Conservation (phyloP, 2,113 vertebrate genomes). For the Chelonoidis abingdonii region DNA sequence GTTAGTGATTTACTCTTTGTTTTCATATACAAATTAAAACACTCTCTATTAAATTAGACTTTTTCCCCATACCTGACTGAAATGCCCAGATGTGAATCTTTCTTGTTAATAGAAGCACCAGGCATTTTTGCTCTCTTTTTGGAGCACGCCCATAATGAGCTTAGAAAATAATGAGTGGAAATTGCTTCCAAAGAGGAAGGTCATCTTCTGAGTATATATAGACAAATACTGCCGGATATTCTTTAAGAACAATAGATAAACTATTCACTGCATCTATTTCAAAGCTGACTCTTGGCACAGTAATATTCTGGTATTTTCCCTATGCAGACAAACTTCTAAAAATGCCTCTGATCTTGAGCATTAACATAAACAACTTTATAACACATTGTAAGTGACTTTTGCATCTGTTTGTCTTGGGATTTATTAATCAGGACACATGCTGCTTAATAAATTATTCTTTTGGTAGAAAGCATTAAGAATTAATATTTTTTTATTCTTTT, state of each 20-base stretch:
- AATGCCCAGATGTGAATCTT: background rate
- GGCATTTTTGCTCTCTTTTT: background rate
- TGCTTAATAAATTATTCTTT: conserved; percentile 44
- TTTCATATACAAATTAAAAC: conserved; percentile 4
- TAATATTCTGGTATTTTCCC: conserved; percentile 40
- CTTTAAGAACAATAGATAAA: conserved; percentile 59
- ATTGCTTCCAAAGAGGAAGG: conserved; percentile 58
- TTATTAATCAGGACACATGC: conserved; percentile 32
- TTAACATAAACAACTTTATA: conserved; percentile 53
- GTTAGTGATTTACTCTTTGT: background rate
- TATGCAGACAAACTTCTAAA: conserved; percentile 61
- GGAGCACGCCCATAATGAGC: background rate
- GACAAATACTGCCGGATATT: conserved; percentile 37
- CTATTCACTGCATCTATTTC: conserved; percentile 49
- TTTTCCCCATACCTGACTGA: background rate
- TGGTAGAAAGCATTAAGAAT: conserved; percentile 37
- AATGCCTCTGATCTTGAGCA: conserved; percentile 55
- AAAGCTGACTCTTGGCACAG: conserved; percentile 26
- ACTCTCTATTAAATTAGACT: background rate
- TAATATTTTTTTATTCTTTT: conserved; percentile 2
- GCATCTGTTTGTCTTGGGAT: conserved; percentile 29
- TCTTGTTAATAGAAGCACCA: background rate
- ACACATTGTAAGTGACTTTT: conserved; percentile 52
- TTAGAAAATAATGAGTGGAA: conserved; percentile 56
- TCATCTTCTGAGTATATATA: conserved; percentile 24